Evolutionary conservation across 2,797 vertebrate genomes (phyloP).

Genomic region (Dryobates pubescens): DNA sequence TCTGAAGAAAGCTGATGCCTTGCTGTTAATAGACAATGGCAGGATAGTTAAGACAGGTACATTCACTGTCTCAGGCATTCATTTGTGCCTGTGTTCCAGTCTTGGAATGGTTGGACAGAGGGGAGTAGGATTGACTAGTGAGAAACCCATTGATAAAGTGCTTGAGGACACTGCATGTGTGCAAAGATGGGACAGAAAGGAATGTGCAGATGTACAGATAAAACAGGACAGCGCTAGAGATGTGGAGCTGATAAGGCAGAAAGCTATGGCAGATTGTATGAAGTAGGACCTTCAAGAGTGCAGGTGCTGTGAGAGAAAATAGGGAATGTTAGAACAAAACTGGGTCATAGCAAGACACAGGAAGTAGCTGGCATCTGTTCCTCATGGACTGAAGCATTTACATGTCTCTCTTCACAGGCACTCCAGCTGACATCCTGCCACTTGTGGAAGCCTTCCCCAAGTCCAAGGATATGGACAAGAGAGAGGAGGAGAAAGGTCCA

Average conservation of each 20-base stretch:
- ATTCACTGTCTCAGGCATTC: neutral
- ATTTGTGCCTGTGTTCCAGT: neutral
- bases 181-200: neutral
- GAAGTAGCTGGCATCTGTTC: neutral
- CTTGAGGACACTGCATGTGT: neutral
- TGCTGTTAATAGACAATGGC: constrained; percentile 90
- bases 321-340: neutral
- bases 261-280: neutral
- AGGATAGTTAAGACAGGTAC: constrained; percentile 87
- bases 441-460: constrained; percentile 83
- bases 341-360: neutral
- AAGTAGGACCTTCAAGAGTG: neutral
- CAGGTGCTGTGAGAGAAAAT: neutral
- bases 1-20: constrained; percentile 85
- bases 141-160: neutral
- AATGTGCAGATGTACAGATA: neutral
- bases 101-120: neutral
- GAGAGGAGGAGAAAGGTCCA: constrained; percentile 76
- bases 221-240: neutral
- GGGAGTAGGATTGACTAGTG: neutral
- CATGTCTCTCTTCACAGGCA: constrained; percentile 76
- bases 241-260: neutral
- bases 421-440: constrained; percentile 88
- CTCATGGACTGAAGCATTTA: neutral
- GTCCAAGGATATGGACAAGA: constrained; percentile 55